Percentiles rank a stretch among this genome's conserved stretches.
These are phyloP conservation scores for Brachirus orientalis DNA, from an alignment of 2,113 vertebrate genomes.

Conservation along the genomic window DNA sequence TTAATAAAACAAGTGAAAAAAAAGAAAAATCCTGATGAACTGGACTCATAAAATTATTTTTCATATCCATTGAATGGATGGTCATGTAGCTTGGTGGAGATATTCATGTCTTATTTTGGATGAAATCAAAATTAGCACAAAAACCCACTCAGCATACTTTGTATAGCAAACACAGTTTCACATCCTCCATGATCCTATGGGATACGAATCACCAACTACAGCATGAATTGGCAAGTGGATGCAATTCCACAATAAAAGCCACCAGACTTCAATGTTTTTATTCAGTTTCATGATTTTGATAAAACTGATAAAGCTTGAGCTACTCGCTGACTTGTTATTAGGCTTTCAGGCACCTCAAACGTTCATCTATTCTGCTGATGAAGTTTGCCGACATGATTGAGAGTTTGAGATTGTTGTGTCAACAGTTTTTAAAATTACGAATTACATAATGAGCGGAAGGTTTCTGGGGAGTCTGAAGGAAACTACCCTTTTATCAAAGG, in stretches of 20 bases:
- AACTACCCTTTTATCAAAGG: not conserved
- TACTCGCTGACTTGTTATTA: not conserved
- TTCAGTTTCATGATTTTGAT: too few relatives aligned
- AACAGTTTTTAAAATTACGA: not conserved
- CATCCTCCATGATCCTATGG: not conserved
- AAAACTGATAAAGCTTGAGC: too few relatives aligned
- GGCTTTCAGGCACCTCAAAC: not conserved
- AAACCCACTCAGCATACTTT: not conserved
- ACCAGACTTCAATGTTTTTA: too few relatives aligned
- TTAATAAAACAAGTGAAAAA: too few relatives aligned
- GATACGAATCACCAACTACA: not conserved
- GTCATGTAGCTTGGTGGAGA: too few relatives aligned
- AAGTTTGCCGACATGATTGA: not conserved
- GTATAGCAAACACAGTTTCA: not conserved
- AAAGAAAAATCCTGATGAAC: too few relatives aligned
- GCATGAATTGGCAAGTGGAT: not conserved
- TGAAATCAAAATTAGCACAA: not conserved
- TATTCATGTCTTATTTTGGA: not conserved
- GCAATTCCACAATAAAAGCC: not conserved
- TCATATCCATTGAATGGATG: not conserved
- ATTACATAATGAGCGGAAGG: too few relatives aligned
- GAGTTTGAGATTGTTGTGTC: not conserved
- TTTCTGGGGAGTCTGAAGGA: constrained; percentile 4
- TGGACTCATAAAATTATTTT: not conserved
- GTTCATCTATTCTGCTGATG: not conserved